Conservation (phyloP, 1,140 invertebrate genomes). For the Drosophila fuyamai region DNA sequence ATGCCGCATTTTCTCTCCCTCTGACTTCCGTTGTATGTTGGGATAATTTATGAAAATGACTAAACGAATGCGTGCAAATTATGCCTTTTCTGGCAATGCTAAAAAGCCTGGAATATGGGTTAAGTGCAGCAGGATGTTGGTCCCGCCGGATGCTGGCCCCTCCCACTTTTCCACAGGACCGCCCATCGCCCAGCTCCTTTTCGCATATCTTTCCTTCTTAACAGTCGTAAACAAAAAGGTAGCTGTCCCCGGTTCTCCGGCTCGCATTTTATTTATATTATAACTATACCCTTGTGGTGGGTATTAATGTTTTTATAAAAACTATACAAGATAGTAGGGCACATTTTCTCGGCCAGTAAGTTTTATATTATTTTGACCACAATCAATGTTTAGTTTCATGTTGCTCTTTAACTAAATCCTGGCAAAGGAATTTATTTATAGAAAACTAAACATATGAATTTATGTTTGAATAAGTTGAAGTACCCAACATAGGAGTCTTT, state of each 20-base stretch:
- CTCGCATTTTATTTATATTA: conserved; percentile 35
- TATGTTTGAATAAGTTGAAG: too few species aligned
- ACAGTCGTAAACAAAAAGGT: conserved; percentile 73
- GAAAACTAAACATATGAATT: too few species aligned
- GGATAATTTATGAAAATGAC: conserved; percentile 80
- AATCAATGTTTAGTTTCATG: too few species aligned
- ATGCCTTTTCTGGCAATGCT: conserved; percentile 55
- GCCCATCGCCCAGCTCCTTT: conserved; percentile 26
- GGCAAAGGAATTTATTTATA: too few species aligned
- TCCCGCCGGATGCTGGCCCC: conserved; percentile 51
- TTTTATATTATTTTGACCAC: too few species aligned
- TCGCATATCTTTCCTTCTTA: conserved; percentile 37
- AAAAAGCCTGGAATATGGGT: conserved; percentile 58
- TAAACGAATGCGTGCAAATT: conserved; percentile 81
- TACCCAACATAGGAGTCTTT: background rate
- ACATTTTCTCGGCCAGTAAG: too few species aligned
- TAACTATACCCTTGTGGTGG: conserved; percentile 14
- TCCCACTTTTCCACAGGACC: background rate
- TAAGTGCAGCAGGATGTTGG: conserved; percentile 74
- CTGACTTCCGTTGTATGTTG: conserved; percentile 13
- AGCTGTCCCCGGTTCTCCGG: conserved; percentile 40
- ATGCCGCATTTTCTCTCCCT: conserved; percentile 1
- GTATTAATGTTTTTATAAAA: background rate
- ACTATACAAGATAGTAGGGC: background rate
- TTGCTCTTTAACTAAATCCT: too few species aligned